Conservation (phyloP, 2,888 invertebrate species). For the Spodoptera exigua region DNA sequence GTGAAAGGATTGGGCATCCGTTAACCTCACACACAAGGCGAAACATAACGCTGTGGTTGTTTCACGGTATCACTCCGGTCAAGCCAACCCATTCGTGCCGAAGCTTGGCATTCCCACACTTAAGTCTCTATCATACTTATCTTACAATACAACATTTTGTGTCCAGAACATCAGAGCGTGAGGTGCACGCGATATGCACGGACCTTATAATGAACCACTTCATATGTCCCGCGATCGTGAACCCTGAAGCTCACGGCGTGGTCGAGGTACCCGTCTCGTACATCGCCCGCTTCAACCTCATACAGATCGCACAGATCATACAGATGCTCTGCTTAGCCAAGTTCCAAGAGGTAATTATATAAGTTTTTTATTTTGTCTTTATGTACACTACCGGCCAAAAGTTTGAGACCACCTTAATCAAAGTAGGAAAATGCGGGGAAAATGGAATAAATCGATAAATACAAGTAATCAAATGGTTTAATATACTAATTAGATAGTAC, state of each 20-base stretch:
- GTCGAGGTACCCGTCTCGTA: constrained; percentile 97
- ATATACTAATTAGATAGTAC: no score
- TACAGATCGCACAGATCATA: constrained; percentile 97
- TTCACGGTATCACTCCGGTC: no score
- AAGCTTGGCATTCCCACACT: no score
- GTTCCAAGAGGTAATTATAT: constrained; percentile 94
- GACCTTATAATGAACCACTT: constrained; percentile 98
- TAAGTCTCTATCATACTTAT: background rate
- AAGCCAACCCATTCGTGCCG: no score
- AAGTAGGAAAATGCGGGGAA: no score
- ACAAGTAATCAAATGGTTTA: no score
- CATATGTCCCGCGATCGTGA: constrained; percentile 98
- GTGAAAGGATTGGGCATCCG: constrained; percentile 81
- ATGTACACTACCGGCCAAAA: no score
- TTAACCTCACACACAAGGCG: no score
- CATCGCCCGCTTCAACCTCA: constrained; percentile 96
- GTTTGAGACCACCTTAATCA: no score
- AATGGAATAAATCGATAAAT: no score
- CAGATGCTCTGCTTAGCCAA: constrained; percentile 96
- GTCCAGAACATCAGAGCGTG: constrained; percentile 79
- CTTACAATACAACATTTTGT: background rate
- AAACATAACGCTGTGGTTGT: no score
- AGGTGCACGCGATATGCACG: constrained; percentile 93
- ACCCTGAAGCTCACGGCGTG: constrained; percentile 98
- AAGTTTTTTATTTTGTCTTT: no score